Conservation (phyloP, 2,888 invertebrate genomes). For the Diachrysia chrysitis region DNA sequence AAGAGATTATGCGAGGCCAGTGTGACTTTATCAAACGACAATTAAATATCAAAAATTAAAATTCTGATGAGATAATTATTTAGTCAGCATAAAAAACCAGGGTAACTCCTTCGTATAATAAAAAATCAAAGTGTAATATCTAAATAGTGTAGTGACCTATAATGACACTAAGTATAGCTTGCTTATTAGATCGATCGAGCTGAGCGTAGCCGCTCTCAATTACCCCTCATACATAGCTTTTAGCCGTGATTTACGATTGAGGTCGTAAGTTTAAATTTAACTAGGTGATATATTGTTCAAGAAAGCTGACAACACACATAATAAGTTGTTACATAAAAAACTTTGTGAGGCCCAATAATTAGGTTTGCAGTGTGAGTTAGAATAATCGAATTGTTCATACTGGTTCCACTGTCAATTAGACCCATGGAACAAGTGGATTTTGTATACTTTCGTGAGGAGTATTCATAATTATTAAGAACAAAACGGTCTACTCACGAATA, state of each 20-base stretch:
- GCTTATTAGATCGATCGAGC: background rate
- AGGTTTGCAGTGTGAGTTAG: background rate
- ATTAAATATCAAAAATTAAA: no score
- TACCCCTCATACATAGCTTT: constrained; percentile 5
- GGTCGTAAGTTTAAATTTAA: constrained; percentile 42
- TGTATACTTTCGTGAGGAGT: no score
- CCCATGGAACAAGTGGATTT: no score
- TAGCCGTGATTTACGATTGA: constrained; percentile 23
- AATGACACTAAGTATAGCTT: background rate
- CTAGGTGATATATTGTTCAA: constrained; percentile 35
- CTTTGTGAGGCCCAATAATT: background rate
- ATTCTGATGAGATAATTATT: no score
- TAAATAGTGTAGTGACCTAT: background rate
- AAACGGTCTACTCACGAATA: no score
- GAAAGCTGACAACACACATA: constrained; percentile 9
- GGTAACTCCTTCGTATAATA: background rate
- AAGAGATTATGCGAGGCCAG: no score
- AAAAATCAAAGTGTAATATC: background rate
- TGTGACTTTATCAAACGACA: no score
- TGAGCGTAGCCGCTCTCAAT: background rate
- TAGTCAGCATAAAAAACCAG: no score
- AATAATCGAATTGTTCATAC: no score
- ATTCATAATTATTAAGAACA: no score
- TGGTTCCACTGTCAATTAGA: no score
- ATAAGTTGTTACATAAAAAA: background rate